Evolutionary conservation across 2,888 invertebrate genomes (phyloP).

Genomic region (Noctua fimbriata): DNA sequence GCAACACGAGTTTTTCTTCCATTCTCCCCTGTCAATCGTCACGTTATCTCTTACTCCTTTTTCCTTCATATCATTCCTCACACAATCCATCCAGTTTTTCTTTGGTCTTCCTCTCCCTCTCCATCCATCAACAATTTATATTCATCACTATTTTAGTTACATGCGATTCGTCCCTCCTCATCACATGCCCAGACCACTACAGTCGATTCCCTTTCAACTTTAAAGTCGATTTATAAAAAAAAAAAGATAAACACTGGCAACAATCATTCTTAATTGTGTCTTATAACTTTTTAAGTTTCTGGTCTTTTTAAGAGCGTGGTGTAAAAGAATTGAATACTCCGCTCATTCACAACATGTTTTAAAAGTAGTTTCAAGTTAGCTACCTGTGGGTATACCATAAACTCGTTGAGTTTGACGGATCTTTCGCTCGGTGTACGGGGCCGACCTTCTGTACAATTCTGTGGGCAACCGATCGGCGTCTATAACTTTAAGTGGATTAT

Average conservation of each 20-base stretch:
- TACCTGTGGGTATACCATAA: neutral
- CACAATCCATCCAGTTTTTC: no score
- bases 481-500: slow-evolving; percentile 61
- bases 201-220: no score
- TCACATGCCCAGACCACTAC: no score
- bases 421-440: neutral
- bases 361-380: neutral
- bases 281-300: neutral
- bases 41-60: no score
- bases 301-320: neutral
- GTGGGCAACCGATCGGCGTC: slow-evolving; percentile 8
- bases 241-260: neutral
- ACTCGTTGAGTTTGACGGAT: neutral
- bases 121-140: no score
- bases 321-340: neutral
- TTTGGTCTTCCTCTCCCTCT: no score
- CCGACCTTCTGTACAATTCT: neutral
- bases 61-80: no score
- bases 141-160: no score
- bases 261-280: neutral
- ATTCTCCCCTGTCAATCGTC: no score
- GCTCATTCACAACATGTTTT: neutral
- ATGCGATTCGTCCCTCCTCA: no score
- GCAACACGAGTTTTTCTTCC: no score
- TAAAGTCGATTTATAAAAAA: no score